Percentiles rank a stretch among this genome's conserved stretches.
Conservation (phyloP, 2,113 vertebrate genomes). For the Fulmarus glacialis region DNA sequence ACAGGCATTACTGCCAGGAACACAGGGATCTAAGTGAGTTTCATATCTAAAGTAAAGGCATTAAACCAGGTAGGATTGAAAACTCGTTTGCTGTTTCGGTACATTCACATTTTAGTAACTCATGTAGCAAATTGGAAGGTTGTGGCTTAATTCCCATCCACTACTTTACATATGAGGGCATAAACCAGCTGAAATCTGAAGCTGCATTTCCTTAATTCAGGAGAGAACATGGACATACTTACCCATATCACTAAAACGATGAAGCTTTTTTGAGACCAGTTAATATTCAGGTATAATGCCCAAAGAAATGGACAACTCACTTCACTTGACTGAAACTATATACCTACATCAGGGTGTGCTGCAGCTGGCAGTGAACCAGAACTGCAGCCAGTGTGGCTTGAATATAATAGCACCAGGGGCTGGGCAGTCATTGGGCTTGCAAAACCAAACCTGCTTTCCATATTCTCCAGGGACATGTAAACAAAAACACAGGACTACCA, state of each 20-base stretch:
- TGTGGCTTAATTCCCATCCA: not conserved
- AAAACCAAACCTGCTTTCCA: not conserved
- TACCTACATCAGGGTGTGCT: not conserved
- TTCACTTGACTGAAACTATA: not conserved
- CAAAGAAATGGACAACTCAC: not conserved
- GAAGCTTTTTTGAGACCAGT: not conserved
- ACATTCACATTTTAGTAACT: not conserved
- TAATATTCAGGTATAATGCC: not conserved
- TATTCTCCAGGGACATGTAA: constrained; percentile 14
- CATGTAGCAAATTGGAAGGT: not conserved
- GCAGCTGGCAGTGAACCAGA: not conserved
- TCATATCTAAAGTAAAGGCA: not conserved
- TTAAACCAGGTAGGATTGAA: not conserved
- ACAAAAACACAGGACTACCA: constrained; percentile 38
- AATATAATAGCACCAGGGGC: not conserved
- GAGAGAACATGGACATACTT: not conserved
- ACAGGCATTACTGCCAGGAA: not conserved
- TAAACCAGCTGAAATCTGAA: not conserved
- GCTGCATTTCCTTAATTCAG: not conserved
- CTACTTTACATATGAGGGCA: not conserved
- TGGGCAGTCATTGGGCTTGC: not conserved
- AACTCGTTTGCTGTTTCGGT: not conserved
- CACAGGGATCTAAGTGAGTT: not conserved
- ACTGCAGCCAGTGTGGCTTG: not conserved
- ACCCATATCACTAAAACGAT: not conserved